A percentile compares a stretch with the other conserved stretches of the same genome.
These are phyloP conservation scores for Cydia amplana DNA, from an alignment of 1,140 invertebrate species.

Conservation along the genomic window DNA sequence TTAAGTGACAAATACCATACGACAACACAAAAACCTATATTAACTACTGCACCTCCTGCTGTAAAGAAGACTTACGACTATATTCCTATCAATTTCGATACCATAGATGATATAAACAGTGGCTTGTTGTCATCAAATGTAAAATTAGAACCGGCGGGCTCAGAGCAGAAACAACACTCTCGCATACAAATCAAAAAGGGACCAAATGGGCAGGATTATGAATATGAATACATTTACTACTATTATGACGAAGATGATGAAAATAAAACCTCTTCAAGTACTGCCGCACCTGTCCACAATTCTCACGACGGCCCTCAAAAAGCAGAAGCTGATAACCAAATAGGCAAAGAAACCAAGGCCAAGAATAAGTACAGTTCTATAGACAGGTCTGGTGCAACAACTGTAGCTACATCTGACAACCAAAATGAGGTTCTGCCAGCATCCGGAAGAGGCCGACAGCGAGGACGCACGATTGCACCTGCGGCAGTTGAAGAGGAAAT, in stretches of 20 bases:
- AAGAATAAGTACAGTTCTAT: constrained; percentile 85
- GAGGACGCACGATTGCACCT: constrained; percentile 81
- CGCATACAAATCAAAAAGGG: constrained; percentile 91
- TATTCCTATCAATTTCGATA: constrained; percentile 75
- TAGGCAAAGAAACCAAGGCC: constrained; percentile 62
- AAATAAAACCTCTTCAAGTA: constrained; percentile 64
- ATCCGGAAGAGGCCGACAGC: constrained; percentile 75
- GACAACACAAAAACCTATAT: constrained; percentile 74
- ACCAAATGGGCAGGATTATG: constrained; percentile 93
- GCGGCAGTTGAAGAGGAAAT: constrained; percentile 78
- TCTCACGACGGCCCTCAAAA: constrained; percentile 82
- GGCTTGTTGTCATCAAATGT: constrained; percentile 73
- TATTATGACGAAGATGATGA: constrained; percentile 92
- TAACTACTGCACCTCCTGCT: constrained; percentile 65
- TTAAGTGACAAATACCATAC: constrained; percentile 59
- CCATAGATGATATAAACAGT: constrained; percentile 74
- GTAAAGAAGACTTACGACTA: constrained; percentile 68
- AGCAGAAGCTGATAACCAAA: constrained; percentile 73
- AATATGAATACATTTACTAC: constrained; percentile 95
- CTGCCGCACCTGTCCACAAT: constrained; percentile 63
- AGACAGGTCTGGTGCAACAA: constrained; percentile 80
- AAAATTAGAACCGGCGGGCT: constrained; percentile 74
- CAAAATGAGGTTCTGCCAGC: constrained; percentile 86
- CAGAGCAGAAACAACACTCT: constrained; percentile 81
- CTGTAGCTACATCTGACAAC: constrained; percentile 77